Evolutionary conservation across 2,888 invertebrate species (phyloP), one percentile per base, ranked within the genome.

Genomic region (Rhimphoctona megacephalus): DNA sequence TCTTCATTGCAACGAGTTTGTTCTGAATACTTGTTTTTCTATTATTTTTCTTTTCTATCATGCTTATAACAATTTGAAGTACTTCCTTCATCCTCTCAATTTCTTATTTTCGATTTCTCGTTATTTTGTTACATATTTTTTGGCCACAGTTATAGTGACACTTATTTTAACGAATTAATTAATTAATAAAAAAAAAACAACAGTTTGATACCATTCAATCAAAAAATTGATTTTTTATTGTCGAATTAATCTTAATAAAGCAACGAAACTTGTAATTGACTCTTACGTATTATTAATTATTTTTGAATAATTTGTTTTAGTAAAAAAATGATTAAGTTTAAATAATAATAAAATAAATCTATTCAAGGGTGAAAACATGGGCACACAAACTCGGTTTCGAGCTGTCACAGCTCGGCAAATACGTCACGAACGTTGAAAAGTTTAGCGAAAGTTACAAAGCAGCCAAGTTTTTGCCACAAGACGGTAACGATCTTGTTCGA

Each of bases 361-460:
- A 17, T 61, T 73, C 14, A 91, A 97, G 97, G 90, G 97, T 97
- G 80, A 96, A 97, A 94, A 96, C 96, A 93, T 98, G 98, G 98
- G 97, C 97, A 43, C 96, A 97, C 93, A 97, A 97, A 94, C 95
- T 97, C 88, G 97, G 97, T 76, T 96, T 96, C 92, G 97, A 98
- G 94, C 94, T 98, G 89, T 97, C 97, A 95, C 96, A 97, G 93
- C 96, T 97, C 91, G 97, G 97, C 83, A 97, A 97, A 93, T 96
- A 97, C 93, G 97, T 97, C 90, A 97, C 97, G 83, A 96, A 97
- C 92, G 96, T 97, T 92, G 96, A 97, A 92, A 96, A 96, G 93
- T 97, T 98, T 86, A 96, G 97, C 93, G 97, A 97, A 96, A 97
- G 97, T 93, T 98, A 97, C 94, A 97, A 97, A 94, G 96, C 97